Evolutionary conservation across 1,140 invertebrate species (phyloP).

Genomic region (Anastatus disparis): DNA sequence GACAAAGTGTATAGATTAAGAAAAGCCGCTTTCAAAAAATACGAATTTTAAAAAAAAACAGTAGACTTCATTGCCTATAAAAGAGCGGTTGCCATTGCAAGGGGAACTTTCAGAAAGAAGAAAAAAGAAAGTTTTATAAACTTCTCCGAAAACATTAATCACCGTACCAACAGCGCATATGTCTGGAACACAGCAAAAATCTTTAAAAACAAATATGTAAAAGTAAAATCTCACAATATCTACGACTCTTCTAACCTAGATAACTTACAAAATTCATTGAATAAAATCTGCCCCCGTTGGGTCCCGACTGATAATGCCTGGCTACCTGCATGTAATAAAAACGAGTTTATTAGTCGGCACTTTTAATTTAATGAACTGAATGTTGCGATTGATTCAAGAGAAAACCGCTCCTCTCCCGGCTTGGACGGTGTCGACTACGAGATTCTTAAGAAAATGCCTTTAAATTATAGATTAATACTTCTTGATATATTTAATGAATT

Average conservation of each 20-base stretch:
- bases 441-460: not conserved
- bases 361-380: constrained; percentile 2
- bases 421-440: not conserved
- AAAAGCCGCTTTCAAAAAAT: constrained; percentile 10
- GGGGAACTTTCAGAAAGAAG: constrained; percentile 34
- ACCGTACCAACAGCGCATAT: not conserved
- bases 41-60: not conserved
- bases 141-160: constrained; percentile 19
- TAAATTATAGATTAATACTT: not conserved
- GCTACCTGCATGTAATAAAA: not conserved
- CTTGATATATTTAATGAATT: not conserved
- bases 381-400: not conserved
- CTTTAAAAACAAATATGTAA: constrained; percentile 29
- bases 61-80: constrained; percentile 32
- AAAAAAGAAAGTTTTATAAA: constrained; percentile 18
- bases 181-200: constrained; percentile 26
- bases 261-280: not conserved
- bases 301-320: not conserved
- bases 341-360: not conserved
- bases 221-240: not conserved
- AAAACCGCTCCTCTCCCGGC: not conserved
- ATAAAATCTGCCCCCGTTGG: not conserved
- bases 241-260: too few relatives aligned
- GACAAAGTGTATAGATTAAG: constrained; percentile 9
- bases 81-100: constrained; percentile 4